Conservation (phyloP, 2,888 invertebrate genomes). For the Globia sparganii region DNA sequence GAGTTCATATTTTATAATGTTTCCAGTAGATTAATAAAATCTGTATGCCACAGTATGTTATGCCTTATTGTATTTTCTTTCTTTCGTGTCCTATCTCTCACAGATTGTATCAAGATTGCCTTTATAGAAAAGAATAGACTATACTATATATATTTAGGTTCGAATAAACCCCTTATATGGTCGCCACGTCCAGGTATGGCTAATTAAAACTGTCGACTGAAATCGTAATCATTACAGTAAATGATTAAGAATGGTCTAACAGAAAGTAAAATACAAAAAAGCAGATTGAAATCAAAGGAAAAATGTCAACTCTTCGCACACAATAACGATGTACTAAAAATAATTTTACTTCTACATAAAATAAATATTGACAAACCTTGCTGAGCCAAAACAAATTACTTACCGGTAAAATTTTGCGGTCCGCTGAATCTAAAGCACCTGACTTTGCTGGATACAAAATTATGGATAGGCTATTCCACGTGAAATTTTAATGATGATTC, state of each 20-base stretch:
- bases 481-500: conserved; percentile 55
- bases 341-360: conserved; percentile 24
- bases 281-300: not conserved
- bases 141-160: not conserved
- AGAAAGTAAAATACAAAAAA: not conserved
- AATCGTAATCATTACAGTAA: not conserved
- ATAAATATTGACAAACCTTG: conserved; percentile 39
- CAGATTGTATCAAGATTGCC: not conserved
- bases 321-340: conserved; percentile 20
- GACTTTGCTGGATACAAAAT: conserved; percentile 53
- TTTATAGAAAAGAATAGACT: not conserved
- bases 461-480: conserved; percentile 35
- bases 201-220: not conserved
- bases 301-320: conserved; percentile 18
- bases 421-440: conserved; percentile 52
- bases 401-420: conserved; percentile 45
- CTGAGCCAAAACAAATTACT: conserved; percentile 37
- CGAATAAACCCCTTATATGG: not conserved
- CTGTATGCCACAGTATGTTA: not conserved
- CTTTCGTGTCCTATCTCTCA: not conserved
- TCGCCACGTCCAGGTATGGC: not conserved
- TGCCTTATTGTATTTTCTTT: not conserved
- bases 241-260: not conserved
- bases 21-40: conserved; percentile 17
- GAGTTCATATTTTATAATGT: conserved; percentile 21